Evolutionary conservation across 2,113 vertebrate genomes (phyloP).

Genomic region (Lagenorhynchus albirostris): DNA sequence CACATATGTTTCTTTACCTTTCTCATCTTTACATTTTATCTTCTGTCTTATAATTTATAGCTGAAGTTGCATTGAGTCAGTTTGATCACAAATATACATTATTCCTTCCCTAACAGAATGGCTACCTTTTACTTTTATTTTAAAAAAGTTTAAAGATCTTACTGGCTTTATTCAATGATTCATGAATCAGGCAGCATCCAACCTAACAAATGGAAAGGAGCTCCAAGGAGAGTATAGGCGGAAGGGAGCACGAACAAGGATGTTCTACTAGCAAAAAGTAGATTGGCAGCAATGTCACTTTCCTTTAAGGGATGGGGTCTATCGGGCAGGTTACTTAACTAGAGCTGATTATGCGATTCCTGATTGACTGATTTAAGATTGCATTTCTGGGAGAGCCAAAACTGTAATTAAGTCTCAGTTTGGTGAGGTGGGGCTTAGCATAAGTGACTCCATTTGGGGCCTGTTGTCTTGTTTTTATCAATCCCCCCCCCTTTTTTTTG

Average conservation of each 20-base stretch:
- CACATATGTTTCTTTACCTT: neutral
- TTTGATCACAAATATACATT: neutral
- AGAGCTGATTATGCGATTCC: neutral
- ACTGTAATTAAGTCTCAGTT: neutral
- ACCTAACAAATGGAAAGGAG: neutral
- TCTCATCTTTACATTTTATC: neutral
- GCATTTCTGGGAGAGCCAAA: neutral
- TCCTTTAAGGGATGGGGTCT: neutral
- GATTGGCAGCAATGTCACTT: neutral
- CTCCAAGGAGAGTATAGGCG: neutral
- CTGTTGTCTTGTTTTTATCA: neutral
- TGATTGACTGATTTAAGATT: neutral
- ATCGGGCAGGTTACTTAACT: neutral
- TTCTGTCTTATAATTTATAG: neutral
- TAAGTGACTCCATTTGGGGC: neutral
- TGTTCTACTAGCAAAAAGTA: neutral
- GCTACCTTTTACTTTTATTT: no score
- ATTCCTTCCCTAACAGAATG: neutral
- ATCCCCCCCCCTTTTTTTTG: accelerated
- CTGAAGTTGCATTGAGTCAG: neutral
- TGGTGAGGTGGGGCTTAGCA: neutral
- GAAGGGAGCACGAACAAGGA: neutral
- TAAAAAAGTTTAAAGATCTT: neutral
- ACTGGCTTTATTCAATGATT: neutral
- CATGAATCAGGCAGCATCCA: neutral